Conservation (phyloP, 1,140 invertebrate genomes). For the Harpegnathos saltator region DNA sequence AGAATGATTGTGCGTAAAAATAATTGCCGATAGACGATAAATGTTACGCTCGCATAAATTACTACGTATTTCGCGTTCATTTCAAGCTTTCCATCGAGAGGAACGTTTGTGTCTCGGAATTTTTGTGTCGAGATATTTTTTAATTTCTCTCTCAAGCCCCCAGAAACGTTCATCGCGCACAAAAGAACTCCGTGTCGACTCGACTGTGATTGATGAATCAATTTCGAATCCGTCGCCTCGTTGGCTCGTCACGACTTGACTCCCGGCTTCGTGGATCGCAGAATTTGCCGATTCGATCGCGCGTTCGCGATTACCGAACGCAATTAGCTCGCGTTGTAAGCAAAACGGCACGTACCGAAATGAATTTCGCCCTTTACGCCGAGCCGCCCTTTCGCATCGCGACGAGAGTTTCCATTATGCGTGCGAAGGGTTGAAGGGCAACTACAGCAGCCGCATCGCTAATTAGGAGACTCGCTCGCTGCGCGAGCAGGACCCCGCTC, state of each 20-base stretch:
- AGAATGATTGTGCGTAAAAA: too few relatives aligned
- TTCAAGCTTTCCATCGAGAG: too few relatives aligned
- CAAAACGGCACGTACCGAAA: conserved; percentile 27
- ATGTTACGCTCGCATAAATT: neutral
- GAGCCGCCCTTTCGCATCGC: conserved; percentile 17
- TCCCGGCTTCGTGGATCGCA: conserved; percentile 1
- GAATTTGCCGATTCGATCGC: conserved; percentile 29
- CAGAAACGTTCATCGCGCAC: neutral
- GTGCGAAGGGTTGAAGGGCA: conserved; percentile 54
- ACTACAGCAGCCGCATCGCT: conserved; percentile 43
- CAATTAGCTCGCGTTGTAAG: conserved; percentile 43
- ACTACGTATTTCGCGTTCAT: too few relatives aligned
- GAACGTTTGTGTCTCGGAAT: too few relatives aligned
- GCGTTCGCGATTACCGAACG: conserved; percentile 47
- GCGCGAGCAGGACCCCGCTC: neutral
- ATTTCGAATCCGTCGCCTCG: neutral
- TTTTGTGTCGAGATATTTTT: too few relatives aligned
- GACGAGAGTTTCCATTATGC: conserved; percentile 45
- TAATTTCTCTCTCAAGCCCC: neutral
- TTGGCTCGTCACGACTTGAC: neutral
- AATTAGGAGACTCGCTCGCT: conserved; percentile 48
- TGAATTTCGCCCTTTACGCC: conserved; percentile 35
- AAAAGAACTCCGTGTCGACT: neutral
- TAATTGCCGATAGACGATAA: neutral
- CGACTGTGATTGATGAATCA: neutral